Conservation (phyloP, 1,140 invertebrate genomes). For the Drosophila neocordata region DNA sequence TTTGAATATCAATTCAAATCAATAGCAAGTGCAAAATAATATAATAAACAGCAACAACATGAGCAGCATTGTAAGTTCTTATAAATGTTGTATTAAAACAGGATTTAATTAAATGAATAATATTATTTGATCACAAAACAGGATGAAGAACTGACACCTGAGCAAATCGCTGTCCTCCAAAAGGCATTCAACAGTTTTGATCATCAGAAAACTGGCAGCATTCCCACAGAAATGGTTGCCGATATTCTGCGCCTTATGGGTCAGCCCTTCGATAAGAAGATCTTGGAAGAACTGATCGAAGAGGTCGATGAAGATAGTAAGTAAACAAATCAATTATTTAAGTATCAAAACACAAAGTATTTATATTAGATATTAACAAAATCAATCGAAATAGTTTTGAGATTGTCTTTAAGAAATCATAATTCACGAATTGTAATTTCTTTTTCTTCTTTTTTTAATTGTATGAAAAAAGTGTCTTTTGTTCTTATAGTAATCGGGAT, state of each 20-base stretch:
- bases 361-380: too few relatives aligned
- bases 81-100: too few relatives aligned
- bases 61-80: slow-evolving; percentile 71
- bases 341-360: too few relatives aligned
- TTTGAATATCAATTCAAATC: background rate
- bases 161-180: slow-evolving; percentile 90
- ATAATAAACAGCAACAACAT: slow-evolving; percentile 54
- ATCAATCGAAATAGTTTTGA: too few relatives aligned
- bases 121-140: too few relatives aligned
- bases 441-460: too few relatives aligned
- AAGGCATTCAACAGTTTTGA: slow-evolving; percentile 99
- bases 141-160: slow-evolving; percentile 86
- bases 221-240: slow-evolving; percentile 96
- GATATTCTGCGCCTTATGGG: slow-evolving; percentile 96
- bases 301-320: slow-evolving; percentile 98
- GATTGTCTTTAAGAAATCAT: too few relatives aligned
- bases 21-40: background rate
- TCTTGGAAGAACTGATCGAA: slow-evolving; percentile 96
- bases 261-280: slow-evolving; percentile 97
- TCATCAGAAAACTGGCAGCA: slow-evolving; percentile 95
- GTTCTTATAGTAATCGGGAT: too few relatives aligned
- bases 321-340: slow-evolving; percentile 71
- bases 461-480: too few relatives aligned
- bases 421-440: too few relatives aligned
- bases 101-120: too few relatives aligned